phyloP scores from a whole-genome alignment of 1,140 invertebrate species.

The Leptinotarsa lineolata region DNA sequence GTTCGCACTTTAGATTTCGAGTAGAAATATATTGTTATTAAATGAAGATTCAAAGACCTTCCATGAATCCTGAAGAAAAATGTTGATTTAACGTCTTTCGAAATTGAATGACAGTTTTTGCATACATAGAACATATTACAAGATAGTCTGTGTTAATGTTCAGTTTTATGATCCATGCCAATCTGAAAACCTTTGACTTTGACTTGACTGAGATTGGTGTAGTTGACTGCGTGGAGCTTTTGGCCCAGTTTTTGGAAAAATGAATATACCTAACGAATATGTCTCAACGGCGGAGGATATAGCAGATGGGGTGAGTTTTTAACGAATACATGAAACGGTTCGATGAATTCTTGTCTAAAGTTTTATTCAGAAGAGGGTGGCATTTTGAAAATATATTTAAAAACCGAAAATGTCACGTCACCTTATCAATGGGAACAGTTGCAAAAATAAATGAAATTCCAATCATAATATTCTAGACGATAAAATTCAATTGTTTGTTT shows the following conservation, averaged over 20 bases:
- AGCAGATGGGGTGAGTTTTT: conserved; percentile 83
- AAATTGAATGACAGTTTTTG: too few species aligned
- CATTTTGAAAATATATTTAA: conserved; percentile 31
- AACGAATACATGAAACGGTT: too few species aligned
- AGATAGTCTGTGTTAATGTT: too few species aligned
- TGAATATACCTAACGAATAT: conserved; percentile 86
- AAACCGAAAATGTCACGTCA: conserved; percentile 42
- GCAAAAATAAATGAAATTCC: conserved; percentile 20
- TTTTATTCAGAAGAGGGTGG: conserved; percentile 31
- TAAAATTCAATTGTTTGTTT: neutral
- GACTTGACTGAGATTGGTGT: neutral
- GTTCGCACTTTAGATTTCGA: too few species aligned
- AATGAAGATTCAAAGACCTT: too few species aligned
- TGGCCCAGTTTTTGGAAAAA: conserved; percentile 58
- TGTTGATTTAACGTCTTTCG: too few species aligned
- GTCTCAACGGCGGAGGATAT: conserved; percentile 90
- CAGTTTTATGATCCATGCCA: too few species aligned
- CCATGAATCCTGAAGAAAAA: too few species aligned
- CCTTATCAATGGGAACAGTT: conserved; percentile 13
- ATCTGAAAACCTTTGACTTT: neutral
- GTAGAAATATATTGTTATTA: too few species aligned
- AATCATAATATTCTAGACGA: conserved; percentile 17
- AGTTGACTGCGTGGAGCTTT: conserved; percentile 48
- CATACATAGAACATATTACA: too few species aligned
- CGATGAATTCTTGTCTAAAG: conserved; percentile 6